Evolutionary conservation across 2,113 vertebrate species (phyloP), one percentile per base, ranked within the genome.

Genomic region (Larimichthys polyactis): DNA sequence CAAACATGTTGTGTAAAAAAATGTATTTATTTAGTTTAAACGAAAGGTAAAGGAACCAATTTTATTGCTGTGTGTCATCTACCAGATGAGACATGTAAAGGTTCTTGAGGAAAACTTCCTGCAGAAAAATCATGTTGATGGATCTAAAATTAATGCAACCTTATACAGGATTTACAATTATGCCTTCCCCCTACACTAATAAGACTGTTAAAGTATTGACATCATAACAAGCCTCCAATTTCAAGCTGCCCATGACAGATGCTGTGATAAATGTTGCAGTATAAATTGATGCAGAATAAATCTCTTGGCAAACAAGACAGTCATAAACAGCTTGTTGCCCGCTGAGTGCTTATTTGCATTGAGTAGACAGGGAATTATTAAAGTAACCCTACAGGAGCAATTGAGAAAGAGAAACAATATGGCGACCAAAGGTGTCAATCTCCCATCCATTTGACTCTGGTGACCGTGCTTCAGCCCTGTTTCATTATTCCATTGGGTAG

Each of bases 221-320:
- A 85, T 83, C 68, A 79, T 79, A 75, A 83, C 75, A 84, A 78
- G 81, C 24, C 69, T 81, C 69, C 72, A 70, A 67, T 79, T 81
- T 79, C 60, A 71, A 74, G 78, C 71, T 72, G 80, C 75, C 78
- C 52, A 0, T 80, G 84, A 86, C 89, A 91, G 85, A 91, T 84
- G 81, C 85, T 80, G 72, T 78, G 88, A 89, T 90, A 91, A 91
- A 87, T 79, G 83, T 74, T 83, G 57, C n/a, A 1, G 66, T 81
- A 77, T 86, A 86, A 91, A 89, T 76, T 86, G 73, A 90, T 86
- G 88, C 81, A 71, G 85, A 76, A 90, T 86, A 89, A 90, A 89
- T 90, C 79, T 87, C 78, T 78, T 74, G 52, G 67, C 75, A 90
- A 86, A 92, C 73, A 75, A 81, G 72, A 54, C 67, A 58, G 81